Evolutionary conservation across 1,140 invertebrate genomes (phyloP).

Genomic region (Drosophila burlai): DNA sequence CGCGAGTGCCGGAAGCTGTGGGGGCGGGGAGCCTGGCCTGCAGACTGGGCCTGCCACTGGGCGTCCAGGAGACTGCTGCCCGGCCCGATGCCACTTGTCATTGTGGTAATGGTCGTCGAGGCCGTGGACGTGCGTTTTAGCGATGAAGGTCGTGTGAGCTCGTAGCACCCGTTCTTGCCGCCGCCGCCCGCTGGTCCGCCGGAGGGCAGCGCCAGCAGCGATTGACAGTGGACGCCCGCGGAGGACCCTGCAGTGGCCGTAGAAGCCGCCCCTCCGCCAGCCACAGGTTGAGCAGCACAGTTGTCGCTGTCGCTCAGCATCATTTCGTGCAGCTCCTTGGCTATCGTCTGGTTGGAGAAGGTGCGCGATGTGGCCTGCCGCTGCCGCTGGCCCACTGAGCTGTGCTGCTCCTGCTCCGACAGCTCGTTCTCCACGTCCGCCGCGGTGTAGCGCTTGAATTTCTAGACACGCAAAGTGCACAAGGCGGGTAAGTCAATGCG

Average conservation of each 20-base stretch:
- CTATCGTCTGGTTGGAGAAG: conserved; percentile 79
- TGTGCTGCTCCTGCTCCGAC: conserved; percentile 79
- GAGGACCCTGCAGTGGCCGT: conserved; percentile 8
- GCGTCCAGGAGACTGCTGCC: conserved; percentile 69
- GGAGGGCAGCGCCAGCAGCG: conserved; percentile 66
- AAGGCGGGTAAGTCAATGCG: conserved; percentile 44
- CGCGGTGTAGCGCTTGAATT: conserved; percentile 82
- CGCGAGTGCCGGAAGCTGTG: conserved; percentile 69
- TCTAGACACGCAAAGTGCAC: conserved; percentile 59
- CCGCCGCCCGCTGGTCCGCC: conserved; percentile 24
- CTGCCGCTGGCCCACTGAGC: conserved; percentile 65
- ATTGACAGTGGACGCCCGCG: conserved; percentile 64
- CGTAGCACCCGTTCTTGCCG: conserved; percentile 68
- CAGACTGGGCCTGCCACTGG: conserved; percentile 64
- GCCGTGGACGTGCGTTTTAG: conserved; percentile 76
- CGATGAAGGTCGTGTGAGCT: conserved; percentile 75
- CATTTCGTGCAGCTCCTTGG: conserved; percentile 77
- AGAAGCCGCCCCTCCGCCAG: not conserved
- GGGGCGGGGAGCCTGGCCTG: conserved; percentile 34
- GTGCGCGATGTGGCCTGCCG: conserved; percentile 66
- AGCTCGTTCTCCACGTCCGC: conserved; percentile 80
- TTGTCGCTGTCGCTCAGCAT: conserved; percentile 72
- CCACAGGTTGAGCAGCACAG: conserved; percentile 26
- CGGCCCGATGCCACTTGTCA: conserved; percentile 74
- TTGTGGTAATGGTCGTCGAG: conserved; percentile 77